phyloP scores from a whole-genome alignment of 2,888 invertebrate genomes.

The Hypselothyrea guttata region DNA sequence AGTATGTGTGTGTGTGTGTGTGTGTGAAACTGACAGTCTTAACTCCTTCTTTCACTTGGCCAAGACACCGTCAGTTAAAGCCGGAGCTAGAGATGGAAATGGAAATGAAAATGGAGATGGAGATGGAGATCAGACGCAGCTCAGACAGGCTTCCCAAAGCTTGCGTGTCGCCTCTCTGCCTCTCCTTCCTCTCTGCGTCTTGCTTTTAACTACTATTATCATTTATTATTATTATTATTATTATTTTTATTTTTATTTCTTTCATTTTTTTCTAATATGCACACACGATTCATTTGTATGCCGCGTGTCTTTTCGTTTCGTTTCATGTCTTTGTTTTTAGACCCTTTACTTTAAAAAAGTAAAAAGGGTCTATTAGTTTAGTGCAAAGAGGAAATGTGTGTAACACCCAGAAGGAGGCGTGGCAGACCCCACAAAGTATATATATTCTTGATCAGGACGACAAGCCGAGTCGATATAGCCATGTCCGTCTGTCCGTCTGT shows the following conservation, averaged over 20 bases:
- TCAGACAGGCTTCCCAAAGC: slow-evolving; percentile 39
- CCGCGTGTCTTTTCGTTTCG: slow-evolving; percentile 2
- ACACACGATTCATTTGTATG: slow-evolving; percentile 44
- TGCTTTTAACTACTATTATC: too few relatives aligned
- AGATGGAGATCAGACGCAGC: slow-evolving; percentile 10
- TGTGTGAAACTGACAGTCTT: too few relatives aligned
- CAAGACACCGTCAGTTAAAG: slow-evolving; percentile 30
- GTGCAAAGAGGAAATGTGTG: too few relatives aligned
- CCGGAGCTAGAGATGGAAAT: slow-evolving; percentile 6
- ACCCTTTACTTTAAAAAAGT: too few relatives aligned
- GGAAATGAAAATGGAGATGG: slow-evolving; percentile 1
- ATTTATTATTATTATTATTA: slow-evolving; percentile 24
- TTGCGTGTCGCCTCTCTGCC: neutral
- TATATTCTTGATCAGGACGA: too few relatives aligned
- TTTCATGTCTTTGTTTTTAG: neutral
- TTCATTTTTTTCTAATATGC: slow-evolving; percentile 51
- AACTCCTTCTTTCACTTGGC: slow-evolving; percentile 71
- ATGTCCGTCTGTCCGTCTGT: too few relatives aligned
- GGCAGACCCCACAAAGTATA: too few relatives aligned
- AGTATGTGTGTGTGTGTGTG: neutral
- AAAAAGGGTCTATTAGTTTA: too few relatives aligned
- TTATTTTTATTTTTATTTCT: slow-evolving; percentile 25
- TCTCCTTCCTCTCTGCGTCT: slow-evolving; percentile 2
- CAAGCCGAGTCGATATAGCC: too few relatives aligned
- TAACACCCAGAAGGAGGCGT: too few relatives aligned